These are phyloP conservation scores for Pica pica DNA, from an alignment of 2,113 vertebrate genomes.

Conservation along the genomic window DNA sequence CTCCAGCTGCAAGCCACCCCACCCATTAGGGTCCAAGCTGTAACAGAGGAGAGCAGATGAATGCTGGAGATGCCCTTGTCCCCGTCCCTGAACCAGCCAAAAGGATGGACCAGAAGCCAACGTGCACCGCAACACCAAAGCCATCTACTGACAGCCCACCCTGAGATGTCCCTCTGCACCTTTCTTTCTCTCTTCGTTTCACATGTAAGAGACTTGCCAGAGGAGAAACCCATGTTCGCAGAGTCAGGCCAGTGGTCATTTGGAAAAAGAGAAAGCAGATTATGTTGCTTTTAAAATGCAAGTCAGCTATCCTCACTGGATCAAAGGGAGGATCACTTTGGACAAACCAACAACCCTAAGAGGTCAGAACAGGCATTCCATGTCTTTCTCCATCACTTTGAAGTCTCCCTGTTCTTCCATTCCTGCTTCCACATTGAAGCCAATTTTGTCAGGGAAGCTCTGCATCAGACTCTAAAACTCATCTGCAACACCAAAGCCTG, in stretches of 20 bases:
- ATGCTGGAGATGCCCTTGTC: not conserved
- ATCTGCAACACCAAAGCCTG: not conserved
- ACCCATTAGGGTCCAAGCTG: not conserved
- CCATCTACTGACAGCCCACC: not conserved
- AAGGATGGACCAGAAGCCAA: not conserved
- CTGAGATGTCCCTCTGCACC: not conserved
- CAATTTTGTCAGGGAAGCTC: not conserved
- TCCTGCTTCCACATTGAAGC: not conserved
- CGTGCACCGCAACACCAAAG: not conserved
- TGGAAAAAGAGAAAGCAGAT: not conserved
- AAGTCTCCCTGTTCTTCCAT: not conserved
- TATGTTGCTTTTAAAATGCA: not conserved
- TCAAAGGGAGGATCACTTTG: not conserved
- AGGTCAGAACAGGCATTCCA: not conserved
- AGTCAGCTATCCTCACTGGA: not conserved
- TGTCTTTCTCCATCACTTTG: not conserved
- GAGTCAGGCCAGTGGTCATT: not conserved
- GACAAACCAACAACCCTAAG: not conserved
- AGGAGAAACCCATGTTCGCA: not conserved
- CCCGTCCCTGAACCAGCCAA: not conserved
- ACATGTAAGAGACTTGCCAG: not conserved
- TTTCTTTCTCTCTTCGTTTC: not conserved
- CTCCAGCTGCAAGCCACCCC: not conserved
- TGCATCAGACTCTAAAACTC: not conserved
- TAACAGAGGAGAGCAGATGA: not conserved